phyloP scores from a whole-genome alignment of 2,797 vertebrate species.

The Arremon brunneinucha region DNA sequence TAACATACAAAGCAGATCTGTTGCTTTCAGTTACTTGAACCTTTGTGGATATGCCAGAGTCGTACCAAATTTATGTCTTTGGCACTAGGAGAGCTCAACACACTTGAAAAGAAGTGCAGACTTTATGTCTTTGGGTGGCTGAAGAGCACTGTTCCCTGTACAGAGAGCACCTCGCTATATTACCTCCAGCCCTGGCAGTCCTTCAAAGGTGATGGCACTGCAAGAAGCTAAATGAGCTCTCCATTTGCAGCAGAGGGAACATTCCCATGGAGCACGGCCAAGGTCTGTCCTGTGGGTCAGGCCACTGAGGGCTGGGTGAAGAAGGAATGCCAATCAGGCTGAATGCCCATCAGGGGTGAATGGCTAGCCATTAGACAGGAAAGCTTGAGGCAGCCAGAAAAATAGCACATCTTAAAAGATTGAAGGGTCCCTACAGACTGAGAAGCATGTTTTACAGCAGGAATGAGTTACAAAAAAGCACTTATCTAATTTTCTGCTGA shows the following conservation, averaged over 20 bases:
- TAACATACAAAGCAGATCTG: background rate
- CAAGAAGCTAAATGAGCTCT: background rate
- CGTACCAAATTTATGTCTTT: too few relatives aligned
- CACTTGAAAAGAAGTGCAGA: background rate
- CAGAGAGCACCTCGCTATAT: background rate
- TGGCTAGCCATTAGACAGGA: background rate
- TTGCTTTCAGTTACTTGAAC: background rate
- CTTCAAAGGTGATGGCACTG: rapidly evolving
- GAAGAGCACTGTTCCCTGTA: background rate
- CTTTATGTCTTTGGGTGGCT: background rate
- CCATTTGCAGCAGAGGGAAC: background rate
- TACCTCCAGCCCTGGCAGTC: background rate
- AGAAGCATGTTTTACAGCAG: background rate
- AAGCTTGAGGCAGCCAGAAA: background rate
- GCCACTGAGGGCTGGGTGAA: background rate
- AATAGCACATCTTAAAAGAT: background rate
- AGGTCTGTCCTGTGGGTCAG: background rate
- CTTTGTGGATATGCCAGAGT: background rate
- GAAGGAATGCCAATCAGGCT: background rate
- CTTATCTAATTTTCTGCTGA: background rate
- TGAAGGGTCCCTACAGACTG: background rate
- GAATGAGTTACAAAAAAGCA: background rate
- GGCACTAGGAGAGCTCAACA: background rate
- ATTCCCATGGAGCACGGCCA: too few relatives aligned
- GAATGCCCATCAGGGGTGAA: background rate